These are phyloP conservation scores for Taenioides sp. DNA, from an alignment of 2,797 vertebrate species.

Conservation along the genomic window DNA sequence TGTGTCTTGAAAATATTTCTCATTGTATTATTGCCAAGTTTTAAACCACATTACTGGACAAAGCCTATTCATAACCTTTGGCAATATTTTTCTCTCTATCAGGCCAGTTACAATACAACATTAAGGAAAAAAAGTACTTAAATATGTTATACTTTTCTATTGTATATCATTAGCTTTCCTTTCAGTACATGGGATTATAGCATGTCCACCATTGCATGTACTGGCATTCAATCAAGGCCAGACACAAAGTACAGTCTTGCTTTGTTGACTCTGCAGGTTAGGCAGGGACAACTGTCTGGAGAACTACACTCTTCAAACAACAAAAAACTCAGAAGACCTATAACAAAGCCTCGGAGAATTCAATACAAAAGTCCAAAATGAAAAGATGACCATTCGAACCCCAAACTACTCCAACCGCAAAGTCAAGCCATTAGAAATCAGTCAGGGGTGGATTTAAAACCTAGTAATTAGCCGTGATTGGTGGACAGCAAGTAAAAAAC, in stretches of 20 bases:
- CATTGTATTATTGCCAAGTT: too few relatives aligned
- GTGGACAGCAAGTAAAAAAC: conserved; percentile 5
- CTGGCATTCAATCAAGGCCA: background rate
- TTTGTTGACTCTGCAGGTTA: background rate
- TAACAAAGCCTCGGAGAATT: background rate
- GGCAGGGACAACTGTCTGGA: background rate
- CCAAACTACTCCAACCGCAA: background rate
- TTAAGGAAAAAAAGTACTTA: too few relatives aligned
- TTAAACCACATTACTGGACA: too few relatives aligned
- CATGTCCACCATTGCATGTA: background rate
- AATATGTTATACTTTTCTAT: too few relatives aligned
- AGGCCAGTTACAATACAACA: too few relatives aligned
- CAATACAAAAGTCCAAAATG: background rate
- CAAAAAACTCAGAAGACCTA: background rate
- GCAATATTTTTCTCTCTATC: too few relatives aligned
- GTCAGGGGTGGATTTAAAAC: conserved; percentile 8
- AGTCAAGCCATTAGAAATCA: conserved; percentile 3
- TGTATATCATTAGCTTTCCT: too few relatives aligned
- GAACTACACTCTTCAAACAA: background rate
- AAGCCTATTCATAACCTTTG: too few relatives aligned
- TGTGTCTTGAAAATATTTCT: too few relatives aligned
- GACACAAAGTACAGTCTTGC: conserved; percentile 3
- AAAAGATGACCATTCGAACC: background rate
- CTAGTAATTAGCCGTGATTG: conserved; percentile 8
- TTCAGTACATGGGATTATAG: too few relatives aligned